Percentiles rank a stretch among this genome's conserved stretches.
Evolutionary conservation across 2,113 vertebrate species (phyloP).

Genomic region (Tapirus terrestris): DNA sequence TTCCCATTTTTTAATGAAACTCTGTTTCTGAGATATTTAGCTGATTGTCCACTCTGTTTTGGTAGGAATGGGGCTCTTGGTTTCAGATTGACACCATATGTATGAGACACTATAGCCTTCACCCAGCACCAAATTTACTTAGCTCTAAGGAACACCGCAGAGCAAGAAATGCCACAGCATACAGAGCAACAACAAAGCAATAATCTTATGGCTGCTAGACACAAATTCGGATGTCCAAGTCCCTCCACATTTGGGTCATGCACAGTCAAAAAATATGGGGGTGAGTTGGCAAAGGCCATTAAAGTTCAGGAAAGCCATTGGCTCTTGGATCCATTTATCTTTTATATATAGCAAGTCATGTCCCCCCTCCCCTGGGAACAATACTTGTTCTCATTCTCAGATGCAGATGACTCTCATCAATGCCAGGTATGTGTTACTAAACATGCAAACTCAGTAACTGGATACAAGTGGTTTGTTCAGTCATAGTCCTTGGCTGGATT

Average conservation of each 20-base stretch:
- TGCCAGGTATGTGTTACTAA: background rate
- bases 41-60: background rate
- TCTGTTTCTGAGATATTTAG: background rate
- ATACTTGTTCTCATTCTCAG: background rate
- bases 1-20: background rate
- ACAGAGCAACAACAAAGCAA: fast-evolving
- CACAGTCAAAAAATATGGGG: background rate
- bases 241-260: background rate
- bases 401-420: background rate
- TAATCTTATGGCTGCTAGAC: background rate
- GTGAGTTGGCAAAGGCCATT: background rate
- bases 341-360: background rate
- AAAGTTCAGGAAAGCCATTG: background rate
- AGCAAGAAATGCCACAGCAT: background rate
- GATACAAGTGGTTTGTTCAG: background rate
- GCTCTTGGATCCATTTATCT: background rate
- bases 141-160: background rate
- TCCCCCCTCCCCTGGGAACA: background rate
- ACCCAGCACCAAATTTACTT: background rate
- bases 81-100: background rate
- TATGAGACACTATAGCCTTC: background rate
- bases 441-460: background rate
- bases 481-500: background rate
- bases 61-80: background rate
- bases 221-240: background rate